A percentile compares a stretch with the other conserved stretches of the same genome.
phyloP scores from a whole-genome alignment of 2,797 vertebrate genomes.

The Epinephelus coioides region DNA sequence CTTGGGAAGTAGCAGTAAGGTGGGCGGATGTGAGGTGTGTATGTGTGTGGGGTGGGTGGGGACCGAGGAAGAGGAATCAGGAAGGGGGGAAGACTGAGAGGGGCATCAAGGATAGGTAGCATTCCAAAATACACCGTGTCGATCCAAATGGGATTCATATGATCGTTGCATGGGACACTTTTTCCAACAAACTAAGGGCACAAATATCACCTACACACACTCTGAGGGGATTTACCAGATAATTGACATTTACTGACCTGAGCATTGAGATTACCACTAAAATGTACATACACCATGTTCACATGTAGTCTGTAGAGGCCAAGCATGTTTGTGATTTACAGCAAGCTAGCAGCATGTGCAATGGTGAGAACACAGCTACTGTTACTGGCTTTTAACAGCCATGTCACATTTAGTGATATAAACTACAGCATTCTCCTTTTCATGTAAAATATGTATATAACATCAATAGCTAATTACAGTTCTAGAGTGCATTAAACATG shows the following conservation, averaged over 20 bases:
- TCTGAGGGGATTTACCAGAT: constrained; percentile 36
- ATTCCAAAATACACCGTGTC: constrained; percentile 79
- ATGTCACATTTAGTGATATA: constrained; percentile 18
- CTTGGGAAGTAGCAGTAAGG: constrained; percentile 34
- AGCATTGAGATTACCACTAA: constrained; percentile 35
- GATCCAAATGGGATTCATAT: constrained; percentile 83
- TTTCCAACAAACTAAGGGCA: constrained; percentile 60
- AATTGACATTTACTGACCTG: constrained; percentile 52
- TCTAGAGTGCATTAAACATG: constrained; percentile 8
- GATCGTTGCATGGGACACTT: constrained; percentile 67
- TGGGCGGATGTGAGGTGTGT: constrained; percentile 55
- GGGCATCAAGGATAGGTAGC: constrained; percentile 65
- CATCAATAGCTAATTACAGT: neutral
- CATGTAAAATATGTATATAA: constrained; percentile 5
- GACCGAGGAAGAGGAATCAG: constrained; percentile 25
- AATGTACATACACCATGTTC: constrained; percentile 31
- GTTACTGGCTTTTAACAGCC: constrained; percentile 49
- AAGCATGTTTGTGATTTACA: constrained; percentile 25
- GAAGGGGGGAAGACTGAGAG: constrained; percentile 19
- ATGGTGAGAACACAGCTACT: constrained; percentile 1
- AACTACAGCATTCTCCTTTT: constrained; percentile 23
- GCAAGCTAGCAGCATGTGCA: constrained; percentile 1
- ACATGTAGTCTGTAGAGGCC: constrained; percentile 13
- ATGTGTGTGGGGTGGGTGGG: constrained; percentile 29
- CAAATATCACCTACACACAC: constrained; percentile 67